Percentiles rank a stretch among this genome's conserved stretches.
phyloP scores from a whole-genome alignment of 2,113 vertebrate genomes.

The Crypturellus undulatus region DNA sequence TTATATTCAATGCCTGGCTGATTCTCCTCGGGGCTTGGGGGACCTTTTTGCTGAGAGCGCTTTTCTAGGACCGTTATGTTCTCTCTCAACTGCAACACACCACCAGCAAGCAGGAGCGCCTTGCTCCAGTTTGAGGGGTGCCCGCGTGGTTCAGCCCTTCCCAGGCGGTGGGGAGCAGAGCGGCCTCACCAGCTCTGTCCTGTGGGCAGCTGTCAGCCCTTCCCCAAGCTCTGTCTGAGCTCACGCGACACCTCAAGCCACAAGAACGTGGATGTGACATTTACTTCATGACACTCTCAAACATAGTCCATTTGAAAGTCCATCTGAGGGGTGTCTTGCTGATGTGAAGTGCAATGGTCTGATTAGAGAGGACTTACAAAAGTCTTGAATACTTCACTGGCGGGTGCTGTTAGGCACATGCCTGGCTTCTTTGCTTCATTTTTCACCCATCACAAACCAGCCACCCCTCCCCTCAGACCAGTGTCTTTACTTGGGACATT shows the following conservation, averaged over 20 bases:
- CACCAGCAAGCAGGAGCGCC: background rate
- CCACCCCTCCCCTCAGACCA: background rate
- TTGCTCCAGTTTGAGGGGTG: background rate
- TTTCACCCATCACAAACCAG: background rate
- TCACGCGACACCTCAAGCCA: background rate
- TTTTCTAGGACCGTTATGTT: background rate
- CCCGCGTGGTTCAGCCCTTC: background rate
- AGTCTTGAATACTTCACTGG: background rate
- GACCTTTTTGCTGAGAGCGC: background rate
- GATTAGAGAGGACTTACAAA: background rate
- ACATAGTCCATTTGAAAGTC: background rate
- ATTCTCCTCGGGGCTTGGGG: background rate
- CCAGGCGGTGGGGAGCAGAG: background rate
- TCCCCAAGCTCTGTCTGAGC: background rate
- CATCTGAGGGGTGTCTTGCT: background rate
- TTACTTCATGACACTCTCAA: background rate
- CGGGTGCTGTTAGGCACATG: background rate
- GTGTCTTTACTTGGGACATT: background rate
- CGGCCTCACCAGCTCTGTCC: background rate
- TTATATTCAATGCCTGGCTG: background rate
- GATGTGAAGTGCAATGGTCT: background rate
- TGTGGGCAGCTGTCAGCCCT: background rate
- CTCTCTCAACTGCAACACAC: background rate
- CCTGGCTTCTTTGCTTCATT: background rate
- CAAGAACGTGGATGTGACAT: accelerated